Evolutionary conservation across 2,888 invertebrate genomes (phyloP).

Genomic region (Galerucella nymphaeae): DNA sequence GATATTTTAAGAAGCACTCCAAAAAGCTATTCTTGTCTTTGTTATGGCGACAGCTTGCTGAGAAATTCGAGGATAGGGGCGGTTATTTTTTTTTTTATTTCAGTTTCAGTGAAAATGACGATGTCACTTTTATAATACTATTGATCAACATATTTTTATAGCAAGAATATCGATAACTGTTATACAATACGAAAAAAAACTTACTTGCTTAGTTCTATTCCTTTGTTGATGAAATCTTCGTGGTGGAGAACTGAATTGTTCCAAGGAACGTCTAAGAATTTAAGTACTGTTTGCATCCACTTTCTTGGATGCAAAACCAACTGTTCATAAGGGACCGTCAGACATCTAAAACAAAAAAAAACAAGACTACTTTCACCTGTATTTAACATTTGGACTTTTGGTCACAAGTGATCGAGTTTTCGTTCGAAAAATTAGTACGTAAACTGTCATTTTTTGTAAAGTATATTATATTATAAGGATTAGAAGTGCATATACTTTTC

Average conservation of each 20-base stretch:
- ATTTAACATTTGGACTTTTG: too few relatives aligned
- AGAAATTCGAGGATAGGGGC: neutral
- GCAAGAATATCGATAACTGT: neutral
- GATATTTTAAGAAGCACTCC: neutral
- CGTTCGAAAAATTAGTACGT: too few relatives aligned
- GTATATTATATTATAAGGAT: too few relatives aligned
- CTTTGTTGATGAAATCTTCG: constrained; percentile 96
- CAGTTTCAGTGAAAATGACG: neutral
- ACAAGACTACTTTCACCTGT: too few relatives aligned
- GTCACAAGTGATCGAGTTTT: too few relatives aligned
- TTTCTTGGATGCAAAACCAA: constrained; percentile 92
- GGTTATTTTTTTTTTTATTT: neutral
- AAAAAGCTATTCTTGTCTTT: neutral
- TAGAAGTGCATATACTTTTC: too few relatives aligned
- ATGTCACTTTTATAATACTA: neutral
- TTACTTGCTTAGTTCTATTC: constrained; percentile 95
- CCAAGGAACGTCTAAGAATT: constrained; percentile 94
- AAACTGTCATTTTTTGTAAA: too few relatives aligned
- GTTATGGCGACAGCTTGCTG: neutral
- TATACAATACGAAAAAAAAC: constrained; percentile 55
- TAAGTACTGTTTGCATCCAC: constrained; percentile 88
- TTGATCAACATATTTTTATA: neutral
- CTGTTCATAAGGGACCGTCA: constrained; percentile 95
- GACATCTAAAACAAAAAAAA: constrained; percentile 69
- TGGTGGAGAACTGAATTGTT: constrained; percentile 96